Evolutionary conservation across 2,888 invertebrate genomes (phyloP), one percentile per base, ranked within the genome.

Genomic region (Gryllus longicercus): DNA sequence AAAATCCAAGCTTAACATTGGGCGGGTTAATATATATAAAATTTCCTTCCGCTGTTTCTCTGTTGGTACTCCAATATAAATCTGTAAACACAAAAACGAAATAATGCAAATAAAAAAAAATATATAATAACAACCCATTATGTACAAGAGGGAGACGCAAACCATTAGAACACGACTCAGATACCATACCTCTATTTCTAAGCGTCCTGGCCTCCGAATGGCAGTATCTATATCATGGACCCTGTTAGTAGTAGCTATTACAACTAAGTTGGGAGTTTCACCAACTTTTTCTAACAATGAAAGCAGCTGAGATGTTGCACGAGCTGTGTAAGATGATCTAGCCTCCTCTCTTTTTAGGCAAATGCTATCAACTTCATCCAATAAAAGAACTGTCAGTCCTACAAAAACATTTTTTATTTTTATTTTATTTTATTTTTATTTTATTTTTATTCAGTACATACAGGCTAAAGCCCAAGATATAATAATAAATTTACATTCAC

Each of bases 241-340:
- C 76, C 87, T 85, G 79, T 88, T 89, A 8, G 90, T 90, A 10
- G 91, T 90, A 38, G 88, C 91, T 79, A 92, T 86, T 3, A 91
- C 88, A 25, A 90, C 83, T 14, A 91, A 84, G 50, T 87, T 85
- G 38, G 83, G 83, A 4, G 83, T 82, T 18, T 84, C 83, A 23
- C 85, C 83, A 23, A 87, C 84, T n/a, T 88, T 86, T 85, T 91
- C 91, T 78, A 91, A 84, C 10, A 90, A 85, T 11, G 85, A 83
- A 78, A 89, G 84, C 11, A 91, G 84, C 83, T 90, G 89, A 2
- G 87, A 84, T 2, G 88, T 85, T 50, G 89, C 85, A 80, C 89
- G 85, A 51, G 85, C 83, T n/a, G 85, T 85, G 83, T 88, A 87
- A 1, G 85, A 83, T 18, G 82, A 82, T 18, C 87, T 86, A 10